Evolutionary conservation across 2,113 vertebrate species (phyloP), one percentile per base, ranked within the genome.

Genomic region (Fulica atra): DNA sequence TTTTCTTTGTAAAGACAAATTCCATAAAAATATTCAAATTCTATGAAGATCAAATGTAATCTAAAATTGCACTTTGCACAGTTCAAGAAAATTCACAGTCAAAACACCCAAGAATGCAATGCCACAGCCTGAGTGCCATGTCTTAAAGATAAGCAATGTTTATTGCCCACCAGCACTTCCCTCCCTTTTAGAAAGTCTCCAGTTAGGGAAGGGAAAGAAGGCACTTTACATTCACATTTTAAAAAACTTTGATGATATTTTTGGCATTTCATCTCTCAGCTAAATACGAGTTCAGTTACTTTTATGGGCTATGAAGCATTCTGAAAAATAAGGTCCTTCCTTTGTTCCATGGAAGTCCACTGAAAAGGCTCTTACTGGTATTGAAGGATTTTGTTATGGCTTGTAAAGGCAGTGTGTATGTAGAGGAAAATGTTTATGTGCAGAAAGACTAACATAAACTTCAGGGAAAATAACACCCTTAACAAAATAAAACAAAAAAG

Each of bases 11-110:
- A 60, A 83, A 74, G 31, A 69, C 15, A 77, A 94, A 36, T 72
- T 92, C 21, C 50, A 6, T 85, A 17, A 60, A 85, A 92, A 81
- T 92, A 86, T 81, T 48, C 23, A 51, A 88, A 72, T 42, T 81
- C 17, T 57, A 9, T 25, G 21, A 92, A 25, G 61, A 77, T n/a
- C 10, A 83, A 66, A 35, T 61, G 11, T 36, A 61, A 35, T 57
- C 14, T 70, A 71, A 80, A 87, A n/a, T 89, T 33, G 0, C 5
- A 51, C 4, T 71, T 71, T 69, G 72, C 21, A 53, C 48, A 76
- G 42, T 85, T 94, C 40, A 88, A 73, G 11, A 65, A 83, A 82
- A 92, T 53, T 69, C 40, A 50, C 31, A 61, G 26, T 84, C 65
- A 80, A 20, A 71, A 42, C 14, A 57, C 71, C 12, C 54, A 35